Base-by-base conservation (phyloP, 2,888 invertebrate species). In the Helleia helle region DNA sequence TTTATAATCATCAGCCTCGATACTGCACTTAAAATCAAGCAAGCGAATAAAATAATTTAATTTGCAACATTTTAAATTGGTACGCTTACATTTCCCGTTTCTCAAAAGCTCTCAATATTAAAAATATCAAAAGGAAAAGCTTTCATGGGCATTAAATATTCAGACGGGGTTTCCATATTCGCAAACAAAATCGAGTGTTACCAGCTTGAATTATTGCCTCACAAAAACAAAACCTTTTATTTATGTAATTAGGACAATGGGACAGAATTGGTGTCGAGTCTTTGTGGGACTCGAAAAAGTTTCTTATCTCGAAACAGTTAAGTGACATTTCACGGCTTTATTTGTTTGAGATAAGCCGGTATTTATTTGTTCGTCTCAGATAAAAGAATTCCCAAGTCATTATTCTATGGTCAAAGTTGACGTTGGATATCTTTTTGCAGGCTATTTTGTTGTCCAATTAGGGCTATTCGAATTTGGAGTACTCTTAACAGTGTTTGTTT, bases 201-300 rank as follows among this genome's bases (percentile, higher is more conserved):
- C 34, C 12, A 14, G 12, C 11, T 22, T 17, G 31, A 18, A 2
- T 40, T 40, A 31, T 40, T 31, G 24, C 25, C n/a, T n/a, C n/a
- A 12, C 18, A 13, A 38, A 38, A 38, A 40, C 40, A 40, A 55
- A 56, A 56, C 25, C 47, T 52, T n/a, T 48, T 47, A 44, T 45
- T 46, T 43, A 49, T 51, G 42, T 51, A 49, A 52, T 51, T 52
- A 52, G 48, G 38, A 47, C 49, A 50, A 48, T 44, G 49, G 36
- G 39, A 43, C 42, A 46, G 40, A 50, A 52, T 49, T 40, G 48
- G 45, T 40, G 45, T 42, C 42, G 50, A 48, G 22, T 22, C 22
- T 22, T 8, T 5, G 7, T 22, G 22, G 5, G 22, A 22, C 7
- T 22, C 7, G 22, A 22, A 22, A 34, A 22, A 34, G 18, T 18